Evolutionary conservation across 2,113 vertebrate species (phyloP).

Genomic region (Pagrus major): DNA sequence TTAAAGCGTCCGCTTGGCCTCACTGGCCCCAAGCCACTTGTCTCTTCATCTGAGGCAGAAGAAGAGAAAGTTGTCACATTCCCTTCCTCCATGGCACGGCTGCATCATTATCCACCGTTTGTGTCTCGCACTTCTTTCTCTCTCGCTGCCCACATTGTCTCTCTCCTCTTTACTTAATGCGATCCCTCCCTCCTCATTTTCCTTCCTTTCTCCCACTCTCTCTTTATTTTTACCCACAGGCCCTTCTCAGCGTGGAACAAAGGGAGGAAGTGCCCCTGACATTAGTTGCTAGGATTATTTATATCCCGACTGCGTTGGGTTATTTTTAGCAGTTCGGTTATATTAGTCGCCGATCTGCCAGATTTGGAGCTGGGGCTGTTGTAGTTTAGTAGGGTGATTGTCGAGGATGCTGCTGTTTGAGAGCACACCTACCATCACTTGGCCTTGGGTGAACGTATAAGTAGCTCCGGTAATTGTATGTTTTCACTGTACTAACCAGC

Average conservation of each 20-base stretch:
- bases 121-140: conserved; percentile 37
- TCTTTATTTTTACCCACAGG: conserved; percentile 62
- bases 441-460: conserved; percentile 59
- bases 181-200: conserved; percentile 39
- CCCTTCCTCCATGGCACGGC: conserved; percentile 58
- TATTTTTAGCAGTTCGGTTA: conserved; percentile 76
- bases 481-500: conserved; percentile 66
- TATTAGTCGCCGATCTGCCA: conserved; percentile 66
- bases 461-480: conserved; percentile 70
- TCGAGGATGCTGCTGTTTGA: conserved; percentile 63
- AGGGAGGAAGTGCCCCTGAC: conserved; percentile 72
- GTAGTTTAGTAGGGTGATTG: conserved; percentile 49
- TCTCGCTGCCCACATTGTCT: conserved; percentile 47
- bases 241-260: conserved; percentile 61
- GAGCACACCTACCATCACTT: conserved; percentile 72
- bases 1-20: conserved; percentile 72
- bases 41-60: conserved; percentile 63
- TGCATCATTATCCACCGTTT: conserved; percentile 44
- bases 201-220: conserved; percentile 34
- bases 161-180: conserved; percentile 45
- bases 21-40: conserved; percentile 59
- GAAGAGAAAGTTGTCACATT: conserved; percentile 74
- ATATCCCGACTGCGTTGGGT: conserved; percentile 52
- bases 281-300: conserved; percentile 68
- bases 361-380: conserved; percentile 61